A percentile compares a stretch with the other conserved stretches of the same genome.
These are phyloP conservation scores for Lophotis ruficrista DNA, from an alignment of 2,113 vertebrate species.

Conservation along the genomic window DNA sequence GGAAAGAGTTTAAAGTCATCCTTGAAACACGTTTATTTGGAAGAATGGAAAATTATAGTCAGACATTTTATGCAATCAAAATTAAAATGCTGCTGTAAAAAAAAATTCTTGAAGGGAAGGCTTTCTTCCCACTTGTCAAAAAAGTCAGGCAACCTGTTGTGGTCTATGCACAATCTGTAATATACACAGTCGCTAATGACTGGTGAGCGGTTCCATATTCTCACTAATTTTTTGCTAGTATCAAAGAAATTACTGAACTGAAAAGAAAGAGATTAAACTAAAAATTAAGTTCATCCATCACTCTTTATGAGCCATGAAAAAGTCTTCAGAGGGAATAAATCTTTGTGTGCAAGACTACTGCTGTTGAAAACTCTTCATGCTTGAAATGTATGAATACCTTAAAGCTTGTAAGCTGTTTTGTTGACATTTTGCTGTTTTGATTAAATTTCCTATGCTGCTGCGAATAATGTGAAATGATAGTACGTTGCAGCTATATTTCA, in stretches of 20 bases:
- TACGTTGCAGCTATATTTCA: background rate
- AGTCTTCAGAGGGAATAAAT: conserved; percentile 75
- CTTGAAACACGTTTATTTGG: background rate
- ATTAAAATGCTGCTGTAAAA: background rate
- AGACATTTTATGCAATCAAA: background rate
- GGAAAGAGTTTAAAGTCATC: background rate
- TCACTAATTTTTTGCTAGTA: conserved; percentile 73
- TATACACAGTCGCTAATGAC: conserved; percentile 25
- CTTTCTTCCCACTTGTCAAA: background rate
- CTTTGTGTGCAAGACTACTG: conserved; percentile 62
- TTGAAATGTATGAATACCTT: conserved; percentile 62
- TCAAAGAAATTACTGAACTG: conserved; percentile 77
- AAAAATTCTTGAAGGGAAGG: background rate
- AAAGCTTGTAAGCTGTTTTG: conserved; percentile 52
- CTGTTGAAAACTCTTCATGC: conserved; percentile 58
- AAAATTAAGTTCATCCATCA: conserved; percentile 85
- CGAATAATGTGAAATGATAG: background rate
- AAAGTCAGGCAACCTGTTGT: background rate
- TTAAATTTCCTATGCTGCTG: conserved; percentile 22
- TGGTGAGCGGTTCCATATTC: conserved; percentile 55
- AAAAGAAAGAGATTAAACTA: conserved; percentile 79
- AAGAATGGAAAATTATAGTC: background rate
- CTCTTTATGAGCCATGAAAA: conserved; percentile 81
- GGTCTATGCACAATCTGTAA: background rate
- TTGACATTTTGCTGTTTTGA: conserved; percentile 62